Percentiles rank a stretch among this genome's conserved stretches.
phyloP scores from a whole-genome alignment of 2,797 vertebrate genomes.

The Glossophaga mutica region DNA sequence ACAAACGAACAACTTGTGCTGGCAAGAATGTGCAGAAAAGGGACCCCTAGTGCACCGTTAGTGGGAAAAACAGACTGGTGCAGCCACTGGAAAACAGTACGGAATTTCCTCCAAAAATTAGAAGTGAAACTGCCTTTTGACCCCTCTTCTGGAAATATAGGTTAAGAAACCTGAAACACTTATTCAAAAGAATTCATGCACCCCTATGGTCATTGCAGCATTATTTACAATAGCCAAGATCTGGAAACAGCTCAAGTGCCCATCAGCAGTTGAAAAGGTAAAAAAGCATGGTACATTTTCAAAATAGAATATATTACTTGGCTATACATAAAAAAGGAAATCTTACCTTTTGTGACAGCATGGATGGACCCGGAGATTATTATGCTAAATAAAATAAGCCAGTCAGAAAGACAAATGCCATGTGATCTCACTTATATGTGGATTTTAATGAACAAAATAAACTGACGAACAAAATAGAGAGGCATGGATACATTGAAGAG shows the following conservation, averaged over 20 bases:
- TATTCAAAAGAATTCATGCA: background rate
- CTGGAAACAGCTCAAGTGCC: background rate
- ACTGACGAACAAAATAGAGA: background rate
- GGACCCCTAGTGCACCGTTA: no score
- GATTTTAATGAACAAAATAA: background rate
- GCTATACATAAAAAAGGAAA: no score
- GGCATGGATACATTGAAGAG: background rate
- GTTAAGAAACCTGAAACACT: background rate
- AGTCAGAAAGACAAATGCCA: background rate
- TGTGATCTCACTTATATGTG: background rate
- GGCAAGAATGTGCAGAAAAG: no score
- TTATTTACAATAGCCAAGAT: background rate
- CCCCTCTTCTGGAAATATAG: background rate
- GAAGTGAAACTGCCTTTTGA: no score
- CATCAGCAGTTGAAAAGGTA: background rate
- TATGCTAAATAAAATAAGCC: background rate
- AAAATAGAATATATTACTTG: background rate
- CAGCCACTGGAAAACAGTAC: no score
- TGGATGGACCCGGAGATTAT: background rate
- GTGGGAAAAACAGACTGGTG: no score
- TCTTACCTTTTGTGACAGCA: background rate
- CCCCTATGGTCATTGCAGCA: background rate
- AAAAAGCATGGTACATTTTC: background rate
- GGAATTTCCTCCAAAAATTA: no score
- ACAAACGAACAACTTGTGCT: no score